phyloP scores from a whole-genome alignment of 2,888 invertebrate species.

The Hemithea aestivaria region DNA sequence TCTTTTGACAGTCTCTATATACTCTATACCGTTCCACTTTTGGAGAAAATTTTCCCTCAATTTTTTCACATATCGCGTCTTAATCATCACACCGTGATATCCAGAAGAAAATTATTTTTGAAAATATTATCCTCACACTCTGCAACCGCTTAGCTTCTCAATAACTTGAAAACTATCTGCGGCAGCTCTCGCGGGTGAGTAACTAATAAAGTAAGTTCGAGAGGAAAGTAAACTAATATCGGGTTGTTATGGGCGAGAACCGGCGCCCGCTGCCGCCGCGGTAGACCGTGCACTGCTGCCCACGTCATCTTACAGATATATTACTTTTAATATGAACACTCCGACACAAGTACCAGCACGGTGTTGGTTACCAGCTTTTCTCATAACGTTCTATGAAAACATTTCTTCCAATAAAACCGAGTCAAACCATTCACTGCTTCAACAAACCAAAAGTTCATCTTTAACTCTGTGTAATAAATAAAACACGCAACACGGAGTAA shows the following conservation, averaged over 20 bases:
- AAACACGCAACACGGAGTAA: constrained; percentile 66
- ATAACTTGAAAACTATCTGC: constrained; percentile 72
- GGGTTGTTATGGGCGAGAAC: constrained; percentile 58
- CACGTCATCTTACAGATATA: constrained; percentile 66
- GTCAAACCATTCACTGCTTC: constrained; percentile 6
- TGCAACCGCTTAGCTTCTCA: constrained; percentile 56
- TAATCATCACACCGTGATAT: no score
- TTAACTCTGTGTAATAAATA: constrained; percentile 33
- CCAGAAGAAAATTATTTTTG: background rate
- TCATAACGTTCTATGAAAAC: constrained; percentile 23
- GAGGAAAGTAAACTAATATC: constrained; percentile 80
- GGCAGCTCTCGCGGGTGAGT: constrained; percentile 62
- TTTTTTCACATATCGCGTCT: no score
- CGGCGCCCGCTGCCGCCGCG: constrained; percentile 29
- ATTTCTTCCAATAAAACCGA: constrained; percentile 4
- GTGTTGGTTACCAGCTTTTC: constrained; percentile 39
- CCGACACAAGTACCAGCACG: constrained; percentile 43
- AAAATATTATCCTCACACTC: constrained; percentile 13
- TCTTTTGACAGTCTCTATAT: no score
- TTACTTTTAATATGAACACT: constrained; percentile 69
- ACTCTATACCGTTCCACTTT: no score
- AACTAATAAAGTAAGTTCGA: constrained; percentile 78
- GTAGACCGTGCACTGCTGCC: constrained; percentile 28
- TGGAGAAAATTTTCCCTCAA: no score
- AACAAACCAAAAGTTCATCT: constrained; percentile 25